A percentile compares a stretch with the other conserved stretches of the same genome.
These are phyloP conservation scores for Tamandua tetradactyla DNA, from an alignment of 2,797 vertebrate species.

Conservation along the genomic window DNA sequence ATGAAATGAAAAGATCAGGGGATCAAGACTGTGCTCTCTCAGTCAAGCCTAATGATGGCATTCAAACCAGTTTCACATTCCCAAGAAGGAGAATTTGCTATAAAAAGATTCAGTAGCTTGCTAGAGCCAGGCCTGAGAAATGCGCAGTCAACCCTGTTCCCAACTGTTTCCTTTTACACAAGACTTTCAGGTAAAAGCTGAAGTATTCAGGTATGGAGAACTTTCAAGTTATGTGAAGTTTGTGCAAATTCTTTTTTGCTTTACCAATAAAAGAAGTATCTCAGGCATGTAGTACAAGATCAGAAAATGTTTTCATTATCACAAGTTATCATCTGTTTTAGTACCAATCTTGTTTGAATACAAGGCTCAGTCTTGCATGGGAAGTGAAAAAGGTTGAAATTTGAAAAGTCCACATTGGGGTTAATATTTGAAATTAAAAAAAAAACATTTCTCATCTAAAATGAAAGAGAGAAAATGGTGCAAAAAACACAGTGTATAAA, in stretches of 20 bases:
- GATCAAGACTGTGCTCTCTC: constrained; percentile 59
- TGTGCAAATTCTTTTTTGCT: background rate
- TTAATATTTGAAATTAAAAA: constrained; percentile 83
- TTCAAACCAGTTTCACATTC: constrained; percentile 86
- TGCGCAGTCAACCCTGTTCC: rapidly evolving
- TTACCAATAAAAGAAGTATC: background rate
- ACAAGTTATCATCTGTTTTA: constrained; percentile 17
- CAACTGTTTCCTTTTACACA: background rate
- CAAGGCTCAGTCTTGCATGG: constrained; percentile 54
- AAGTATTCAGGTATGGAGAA: background rate
- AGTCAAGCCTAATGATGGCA: constrained; percentile 71
- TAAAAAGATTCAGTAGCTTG: background rate
- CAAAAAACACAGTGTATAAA: constrained; percentile 78
- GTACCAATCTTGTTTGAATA: background rate
- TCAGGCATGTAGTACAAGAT: background rate
- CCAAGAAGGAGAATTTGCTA: constrained; percentile 64
- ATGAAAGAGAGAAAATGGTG: constrained; percentile 80
- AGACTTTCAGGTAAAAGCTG: background rate
- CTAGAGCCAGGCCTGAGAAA: background rate
- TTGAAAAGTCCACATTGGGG: constrained; percentile 71
- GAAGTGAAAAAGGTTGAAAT: constrained; percentile 86
- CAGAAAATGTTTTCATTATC: constrained; percentile 6
- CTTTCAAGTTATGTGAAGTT: background rate
- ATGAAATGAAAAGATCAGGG: constrained; percentile 69
- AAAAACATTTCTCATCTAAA: constrained; percentile 79